Conservation (phyloP, 1,140 invertebrate genomes). For the Drosophila watanabei region DNA sequence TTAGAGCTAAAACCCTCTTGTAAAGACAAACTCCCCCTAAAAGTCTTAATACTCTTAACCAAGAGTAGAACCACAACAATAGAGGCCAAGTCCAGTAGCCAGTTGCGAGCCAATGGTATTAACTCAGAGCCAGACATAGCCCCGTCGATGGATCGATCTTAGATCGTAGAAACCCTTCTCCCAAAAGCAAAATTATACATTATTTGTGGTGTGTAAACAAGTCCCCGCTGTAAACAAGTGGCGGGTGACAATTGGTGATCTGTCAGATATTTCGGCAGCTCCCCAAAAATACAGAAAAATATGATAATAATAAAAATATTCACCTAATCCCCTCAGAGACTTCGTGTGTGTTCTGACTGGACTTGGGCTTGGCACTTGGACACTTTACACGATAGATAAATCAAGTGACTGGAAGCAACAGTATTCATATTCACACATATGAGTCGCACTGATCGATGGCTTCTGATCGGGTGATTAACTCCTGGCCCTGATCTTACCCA, state of each 20-base stretch:
- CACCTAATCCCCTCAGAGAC: constrained; percentile 11
- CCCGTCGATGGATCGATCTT: constrained; percentile 2
- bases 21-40: background rate
- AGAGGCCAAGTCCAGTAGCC: constrained; percentile 51
- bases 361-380: constrained; percentile 49
- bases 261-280: constrained; percentile 72
- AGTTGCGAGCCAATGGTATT: constrained; percentile 13
- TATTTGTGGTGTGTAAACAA: constrained; percentile 20
- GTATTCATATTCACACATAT: background rate
- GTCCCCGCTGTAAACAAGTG: constrained; percentile 36
- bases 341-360: constrained; percentile 46
- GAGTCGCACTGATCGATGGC: constrained; percentile 33
- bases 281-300: background rate
- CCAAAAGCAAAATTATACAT: background rate
- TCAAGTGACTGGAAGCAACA: constrained; percentile 39
- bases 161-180: constrained; percentile 13
- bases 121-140: constrained; percentile 35
- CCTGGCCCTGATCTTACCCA: constrained; percentile 49
- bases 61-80: background rate
- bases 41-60: background rate
- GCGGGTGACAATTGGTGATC: constrained; percentile 59
- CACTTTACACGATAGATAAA: constrained; percentile 52
- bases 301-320: background rate
- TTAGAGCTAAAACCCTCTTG: background rate
- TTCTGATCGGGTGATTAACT: constrained; percentile 31